phyloP scores from a whole-genome alignment of 1,140 invertebrate species.

The Bombyx mandarina region DNA sequence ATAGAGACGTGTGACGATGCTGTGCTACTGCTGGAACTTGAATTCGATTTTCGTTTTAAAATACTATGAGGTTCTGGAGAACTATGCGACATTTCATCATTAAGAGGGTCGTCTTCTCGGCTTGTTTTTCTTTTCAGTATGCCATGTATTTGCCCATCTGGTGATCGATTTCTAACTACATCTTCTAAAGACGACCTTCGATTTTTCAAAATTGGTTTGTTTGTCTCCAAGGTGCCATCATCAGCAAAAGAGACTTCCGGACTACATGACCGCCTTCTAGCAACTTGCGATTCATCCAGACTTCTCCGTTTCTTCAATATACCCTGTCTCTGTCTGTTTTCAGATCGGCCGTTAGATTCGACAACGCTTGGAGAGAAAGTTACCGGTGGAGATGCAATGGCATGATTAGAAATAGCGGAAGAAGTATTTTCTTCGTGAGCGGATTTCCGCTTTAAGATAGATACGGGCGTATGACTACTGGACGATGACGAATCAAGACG shows the following conservation, averaged over 20 bases:
- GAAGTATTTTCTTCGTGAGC: constrained; percentile 74
- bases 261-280: constrained; percentile 77
- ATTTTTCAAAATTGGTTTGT: constrained; percentile 78
- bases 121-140: constrained; percentile 69
- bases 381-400: constrained; percentile 75
- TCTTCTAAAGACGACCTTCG: constrained; percentile 80
- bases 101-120: constrained; percentile 58
- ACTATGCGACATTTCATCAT: constrained; percentile 68
- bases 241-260: constrained; percentile 76
- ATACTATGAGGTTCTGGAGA: constrained; percentile 82
- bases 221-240: constrained; percentile 71
- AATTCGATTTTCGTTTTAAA: constrained; percentile 79
- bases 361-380: constrained; percentile 79
- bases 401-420: constrained; percentile 69
- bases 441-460: constrained; percentile 85
- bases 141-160: constrained; percentile 70
- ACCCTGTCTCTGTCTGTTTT: constrained; percentile 76
- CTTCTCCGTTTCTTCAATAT: constrained; percentile 86
- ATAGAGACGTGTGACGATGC: constrained; percentile 78
- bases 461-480: constrained; percentile 73
- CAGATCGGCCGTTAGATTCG: constrained; percentile 68
- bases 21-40: constrained; percentile 72
- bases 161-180: constrained; percentile 72
- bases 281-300: constrained; percentile 82
- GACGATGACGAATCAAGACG: constrained; percentile 51